A percentile compares a stretch with the other conserved stretches of the same genome.
Evolutionary conservation across 2,888 invertebrate genomes (phyloP).

Genomic region (Merodon equestris): DNA sequence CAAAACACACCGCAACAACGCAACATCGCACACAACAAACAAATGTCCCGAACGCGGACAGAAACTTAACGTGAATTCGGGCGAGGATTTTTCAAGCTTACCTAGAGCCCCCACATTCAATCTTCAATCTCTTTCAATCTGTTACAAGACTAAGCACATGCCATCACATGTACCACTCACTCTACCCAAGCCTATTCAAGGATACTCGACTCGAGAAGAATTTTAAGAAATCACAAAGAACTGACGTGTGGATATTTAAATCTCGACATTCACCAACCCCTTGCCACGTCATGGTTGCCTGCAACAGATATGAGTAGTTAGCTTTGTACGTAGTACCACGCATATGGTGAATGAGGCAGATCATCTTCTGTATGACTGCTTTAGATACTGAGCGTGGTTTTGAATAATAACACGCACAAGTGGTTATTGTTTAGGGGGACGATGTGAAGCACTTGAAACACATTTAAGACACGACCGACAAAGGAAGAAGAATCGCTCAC

Average conservation of each 20-base stretch:
- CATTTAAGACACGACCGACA: constrained; percentile 3
- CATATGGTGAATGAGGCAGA: constrained; percentile 57
- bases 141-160: constrained; percentile 16
- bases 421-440: constrained; percentile 4
- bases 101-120: constrained; percentile 23
- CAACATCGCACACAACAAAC: constrained; percentile 38
- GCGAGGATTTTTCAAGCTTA: constrained; percentile 59
- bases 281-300: background rate
- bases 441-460: too few species aligned
- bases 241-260: constrained; percentile 39
- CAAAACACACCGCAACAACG: background rate
- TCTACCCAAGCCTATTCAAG: background rate
- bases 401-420: constrained; percentile 64
- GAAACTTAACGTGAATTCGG: constrained; percentile 55
- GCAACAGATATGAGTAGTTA: constrained; percentile 23
- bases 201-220: constrained; percentile 39
- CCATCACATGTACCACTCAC: background rate
- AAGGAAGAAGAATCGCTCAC: constrained; percentile 30
- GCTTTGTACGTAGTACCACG: constrained; percentile 13
- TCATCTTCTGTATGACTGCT: constrained; percentile 58
- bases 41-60: constrained; percentile 62
- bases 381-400: constrained; percentile 56
- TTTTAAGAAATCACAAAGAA: constrained; percentile 42
- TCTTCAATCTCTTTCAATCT: constrained; percentile 64
- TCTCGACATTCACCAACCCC: constrained; percentile 27